A percentile compares a stretch with the other conserved stretches of the same genome.
These are phyloP conservation scores for Alligator mississippiensis DNA, from an alignment of 2,113 vertebrate genomes.

Conservation along the genomic window DNA sequence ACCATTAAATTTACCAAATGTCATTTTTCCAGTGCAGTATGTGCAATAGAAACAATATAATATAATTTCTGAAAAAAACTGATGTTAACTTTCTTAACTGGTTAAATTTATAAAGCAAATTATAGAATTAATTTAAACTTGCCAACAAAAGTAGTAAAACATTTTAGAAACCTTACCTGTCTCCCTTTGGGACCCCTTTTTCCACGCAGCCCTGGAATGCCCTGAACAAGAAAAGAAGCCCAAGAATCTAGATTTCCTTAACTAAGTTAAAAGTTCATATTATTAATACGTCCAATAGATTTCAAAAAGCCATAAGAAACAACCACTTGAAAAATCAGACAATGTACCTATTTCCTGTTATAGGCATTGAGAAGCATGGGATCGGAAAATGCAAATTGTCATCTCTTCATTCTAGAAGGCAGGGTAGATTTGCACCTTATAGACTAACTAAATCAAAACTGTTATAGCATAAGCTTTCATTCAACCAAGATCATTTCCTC, in stretches of 20 bases:
- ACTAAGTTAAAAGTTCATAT: neutral
- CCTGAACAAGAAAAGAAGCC: constrained; percentile 77
- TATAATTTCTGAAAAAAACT: neutral
- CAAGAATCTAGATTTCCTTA: neutral
- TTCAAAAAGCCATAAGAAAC: neutral
- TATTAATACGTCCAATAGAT: neutral
- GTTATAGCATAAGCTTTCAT: too few relatives aligned
- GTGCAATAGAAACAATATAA: neutral
- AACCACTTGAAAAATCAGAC: neutral
- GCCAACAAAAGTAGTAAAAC: neutral
- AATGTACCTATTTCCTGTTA: fast-evolving
- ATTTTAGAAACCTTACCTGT: constrained; percentile 79
- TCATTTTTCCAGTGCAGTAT: neutral
- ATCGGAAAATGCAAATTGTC: neutral
- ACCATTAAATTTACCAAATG: neutral
- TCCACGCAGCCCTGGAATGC: constrained; percentile 87
- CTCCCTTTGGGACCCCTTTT: constrained; percentile 92
- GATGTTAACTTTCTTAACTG: neutral
- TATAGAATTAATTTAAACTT: neutral
- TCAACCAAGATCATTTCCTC: too few relatives aligned
- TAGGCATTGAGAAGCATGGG: neutral
- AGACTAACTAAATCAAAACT: too few relatives aligned
- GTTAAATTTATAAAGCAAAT: neutral
- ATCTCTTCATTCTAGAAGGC: neutral
- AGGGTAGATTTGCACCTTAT: too few relatives aligned